A percentile compares a stretch with the other conserved stretches of the same genome.
phyloP scores from a whole-genome alignment of 2,113 vertebrate species.

The Spilogale gracilis region DNA sequence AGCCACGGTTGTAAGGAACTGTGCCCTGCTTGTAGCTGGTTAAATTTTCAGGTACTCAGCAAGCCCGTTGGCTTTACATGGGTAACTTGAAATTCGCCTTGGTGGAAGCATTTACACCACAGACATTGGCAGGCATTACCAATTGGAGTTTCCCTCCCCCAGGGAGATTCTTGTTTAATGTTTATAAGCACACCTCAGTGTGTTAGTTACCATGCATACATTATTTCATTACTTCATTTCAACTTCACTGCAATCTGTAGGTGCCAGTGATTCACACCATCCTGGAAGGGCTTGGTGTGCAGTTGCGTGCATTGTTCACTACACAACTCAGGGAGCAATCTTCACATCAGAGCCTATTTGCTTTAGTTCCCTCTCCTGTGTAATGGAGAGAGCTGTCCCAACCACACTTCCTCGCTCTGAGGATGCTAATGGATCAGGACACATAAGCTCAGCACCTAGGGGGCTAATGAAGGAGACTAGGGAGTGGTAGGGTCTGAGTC shows the following conservation, averaged over 20 bases:
- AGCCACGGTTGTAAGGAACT: background rate
- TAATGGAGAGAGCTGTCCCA: background rate
- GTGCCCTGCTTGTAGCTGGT: background rate
- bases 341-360: background rate
- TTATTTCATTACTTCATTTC: background rate
- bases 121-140: background rate
- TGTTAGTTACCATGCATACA: fast-evolving
- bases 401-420: fast-evolving
- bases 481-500: background rate
- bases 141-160: background rate
- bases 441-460: background rate
- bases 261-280: background rate
- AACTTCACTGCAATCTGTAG: background rate
- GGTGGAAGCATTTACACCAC: background rate
- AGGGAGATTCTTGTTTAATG: background rate
- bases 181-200: background rate
- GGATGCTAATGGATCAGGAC: no score
- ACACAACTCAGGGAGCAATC: background rate
- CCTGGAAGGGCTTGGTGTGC: no score
- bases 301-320: background rate
- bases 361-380: background rate
- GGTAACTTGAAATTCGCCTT: background rate
- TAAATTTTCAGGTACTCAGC: background rate
- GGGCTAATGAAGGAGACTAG: background rate
- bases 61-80: background rate